Evolutionary conservation across 2,113 vertebrate species (phyloP), one percentile per base, ranked within the genome.

Genomic region (Gadus chalcogrammus): DNA sequence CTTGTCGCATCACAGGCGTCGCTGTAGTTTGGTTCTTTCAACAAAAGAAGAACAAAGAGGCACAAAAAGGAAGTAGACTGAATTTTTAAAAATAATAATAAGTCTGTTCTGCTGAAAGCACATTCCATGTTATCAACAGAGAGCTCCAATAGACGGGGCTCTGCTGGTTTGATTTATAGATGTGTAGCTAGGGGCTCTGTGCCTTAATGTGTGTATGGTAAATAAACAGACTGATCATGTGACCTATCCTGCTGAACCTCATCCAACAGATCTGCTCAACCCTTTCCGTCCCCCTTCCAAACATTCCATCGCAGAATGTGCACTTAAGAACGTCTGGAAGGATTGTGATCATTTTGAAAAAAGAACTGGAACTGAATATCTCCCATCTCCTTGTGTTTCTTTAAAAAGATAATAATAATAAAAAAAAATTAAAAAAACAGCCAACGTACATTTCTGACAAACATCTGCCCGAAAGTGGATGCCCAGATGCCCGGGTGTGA

Each of bases 161-260:
- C 56, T 20, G 71, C 73, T 75, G 76, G 77, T 59, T 75, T 85
- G 64, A 77, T 81, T 80, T 74, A 60, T 84, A 78, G 73, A 81
- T 79, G 77, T 72, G 71, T 79, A 79, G 70, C 82, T 81, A 83
- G 84, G 87, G 87, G 88, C 89, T 84, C 85, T 89, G 91, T 92
- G 91, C 91, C 91, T 92, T 92, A 93, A 87, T 84, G 79, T 90
- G 80, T 81, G 81, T 91, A 78, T 84, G 81, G 76, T 83, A 83
- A 81, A 58, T 58, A n/a, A n/a, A 58, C 55, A 48, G 42, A 48
- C 42, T 48, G 42, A 48, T 9, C 42, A 48, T 48, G 55, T 58
- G n/a, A 58, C 55, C 55, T 16, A 58, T 58, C 55, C 55, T 13
- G 15, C 55, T 17, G 55, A 58, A 58, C 55, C 42, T 11, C 0